These are phyloP conservation scores for Speoplatyrhinus poulsoni DNA, from an alignment of 2,113 vertebrate species.

Conservation along the genomic window DNA sequence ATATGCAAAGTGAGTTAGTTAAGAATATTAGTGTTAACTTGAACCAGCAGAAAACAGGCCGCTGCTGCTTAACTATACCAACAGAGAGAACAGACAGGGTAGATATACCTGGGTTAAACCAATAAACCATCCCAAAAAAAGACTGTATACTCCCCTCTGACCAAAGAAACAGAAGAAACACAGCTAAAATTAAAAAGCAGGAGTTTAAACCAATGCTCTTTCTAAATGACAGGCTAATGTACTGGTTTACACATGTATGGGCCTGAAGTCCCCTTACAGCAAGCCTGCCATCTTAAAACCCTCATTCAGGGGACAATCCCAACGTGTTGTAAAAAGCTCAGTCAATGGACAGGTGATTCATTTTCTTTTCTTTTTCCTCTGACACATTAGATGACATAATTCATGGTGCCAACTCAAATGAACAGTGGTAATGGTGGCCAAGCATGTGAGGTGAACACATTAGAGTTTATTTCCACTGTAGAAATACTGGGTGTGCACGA, in stretches of 20 bases:
- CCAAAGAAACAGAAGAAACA: constrained; percentile 37
- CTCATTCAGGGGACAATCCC: constrained; percentile 14
- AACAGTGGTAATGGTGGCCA: constrained; percentile 60
- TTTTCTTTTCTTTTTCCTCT: constrained; percentile 80
- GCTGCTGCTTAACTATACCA: constrained; percentile 54
- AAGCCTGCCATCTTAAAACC: neutral
- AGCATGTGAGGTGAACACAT: constrained; percentile 78
- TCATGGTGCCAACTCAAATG: constrained; percentile 53
- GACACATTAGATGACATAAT: constrained; percentile 68
- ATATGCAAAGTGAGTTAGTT: constrained; percentile 91
- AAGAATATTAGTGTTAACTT: constrained; percentile 93
- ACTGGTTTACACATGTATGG: constrained; percentile 31
- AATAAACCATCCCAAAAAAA: constrained; percentile 53
- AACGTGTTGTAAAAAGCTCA: constrained; percentile 43
- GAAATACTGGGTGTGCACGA: constrained; percentile 86
- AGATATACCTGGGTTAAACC: constrained; percentile 37
- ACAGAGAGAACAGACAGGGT: constrained; percentile 56
- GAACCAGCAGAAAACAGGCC: constrained; percentile 84
- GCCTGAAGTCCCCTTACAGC: constrained; percentile 57
- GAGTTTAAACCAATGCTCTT: constrained; percentile 40
- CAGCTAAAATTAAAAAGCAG: constrained; percentile 52
- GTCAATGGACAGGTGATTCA: constrained; percentile 87
- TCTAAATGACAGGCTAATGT: constrained; percentile 26
- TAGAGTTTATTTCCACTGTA: constrained; percentile 83
- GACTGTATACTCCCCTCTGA: constrained; percentile 54